A percentile compares a stretch with the other conserved stretches of the same genome.
phyloP scores from a whole-genome alignment of 1,140 invertebrate species.

The Ceratitis capitata region DNA sequence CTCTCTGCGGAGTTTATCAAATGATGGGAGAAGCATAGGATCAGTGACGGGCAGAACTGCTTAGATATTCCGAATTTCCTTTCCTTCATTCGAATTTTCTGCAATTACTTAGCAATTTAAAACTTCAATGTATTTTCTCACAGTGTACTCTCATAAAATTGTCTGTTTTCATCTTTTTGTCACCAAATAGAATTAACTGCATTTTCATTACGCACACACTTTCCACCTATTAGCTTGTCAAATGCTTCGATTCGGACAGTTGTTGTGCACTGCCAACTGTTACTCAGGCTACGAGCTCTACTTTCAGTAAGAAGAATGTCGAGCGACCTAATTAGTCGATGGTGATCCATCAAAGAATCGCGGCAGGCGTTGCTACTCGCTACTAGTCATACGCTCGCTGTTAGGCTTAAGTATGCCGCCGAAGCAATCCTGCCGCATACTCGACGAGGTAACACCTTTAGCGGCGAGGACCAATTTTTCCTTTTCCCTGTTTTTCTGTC shows the following conservation, averaged over 20 bases:
- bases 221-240: neutral
- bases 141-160: neutral
- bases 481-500: neutral
- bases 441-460: neutral
- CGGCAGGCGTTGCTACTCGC: neutral
- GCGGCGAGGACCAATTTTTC: no score
- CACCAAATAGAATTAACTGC: conserved; percentile 37
- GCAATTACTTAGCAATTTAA: no score
- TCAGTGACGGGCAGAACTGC: no score
- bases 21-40: no score
- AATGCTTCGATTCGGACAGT: neutral
- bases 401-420: neutral
- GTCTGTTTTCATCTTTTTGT: conserved; percentile 25
- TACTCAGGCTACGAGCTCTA: neutral
- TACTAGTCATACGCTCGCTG: neutral
- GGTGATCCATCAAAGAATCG: conserved; percentile 61
- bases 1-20: no score
- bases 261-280: neutral
- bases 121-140: neutral
- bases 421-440: neutral
- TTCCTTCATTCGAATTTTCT: no score
- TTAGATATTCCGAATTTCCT: no score
- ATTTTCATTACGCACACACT: conserved; percentile 20
- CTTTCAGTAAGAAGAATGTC: neutral
- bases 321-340: conserved; percentile 56